Evolutionary conservation across 1,140 invertebrate species (phyloP).

Genomic region (Colletes latitarsis): DNA sequence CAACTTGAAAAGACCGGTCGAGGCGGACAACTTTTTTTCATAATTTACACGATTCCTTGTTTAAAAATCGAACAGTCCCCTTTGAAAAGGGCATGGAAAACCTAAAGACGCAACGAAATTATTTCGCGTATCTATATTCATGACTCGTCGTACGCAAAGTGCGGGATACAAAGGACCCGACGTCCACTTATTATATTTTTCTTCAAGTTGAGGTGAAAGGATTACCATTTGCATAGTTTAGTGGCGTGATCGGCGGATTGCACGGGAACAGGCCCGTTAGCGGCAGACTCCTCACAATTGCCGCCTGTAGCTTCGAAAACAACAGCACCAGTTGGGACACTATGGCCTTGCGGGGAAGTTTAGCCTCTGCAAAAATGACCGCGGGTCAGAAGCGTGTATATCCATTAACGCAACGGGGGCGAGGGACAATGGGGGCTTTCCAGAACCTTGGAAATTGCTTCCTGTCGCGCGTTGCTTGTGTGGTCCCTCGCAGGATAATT

Average conservation of each 20-base stretch:
- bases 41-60: too few relatives aligned
- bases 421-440: conserved; percentile 27
- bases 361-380: conserved; percentile 70
- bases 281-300: conserved; percentile 70
- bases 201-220: not conserved
- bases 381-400: conserved; percentile 38
- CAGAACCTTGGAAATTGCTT: conserved; percentile 43
- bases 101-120: not conserved
- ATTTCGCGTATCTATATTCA: too few relatives aligned
- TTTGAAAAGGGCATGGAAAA: not conserved
- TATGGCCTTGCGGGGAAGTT: conserved; percentile 68
- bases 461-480: conserved; percentile 18
- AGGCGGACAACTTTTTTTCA: too few relatives aligned
- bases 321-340: conserved; percentile 76
- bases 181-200: not conserved
- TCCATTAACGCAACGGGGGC: conserved; percentile 22
- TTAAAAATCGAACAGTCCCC: too few relatives aligned
- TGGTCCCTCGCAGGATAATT: conserved; percentile 13
- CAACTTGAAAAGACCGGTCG: not conserved
- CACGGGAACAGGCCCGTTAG: conserved; percentile 75
- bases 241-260: conserved; percentile 76
- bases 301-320: conserved; percentile 76
- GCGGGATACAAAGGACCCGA: too few relatives aligned
- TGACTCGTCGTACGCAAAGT: too few relatives aligned
- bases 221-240: conserved; percentile 77